These are phyloP conservation scores for Brevipalpus yothersi DNA, from an alignment of 1,140 invertebrate species.

Conservation along the genomic window DNA sequence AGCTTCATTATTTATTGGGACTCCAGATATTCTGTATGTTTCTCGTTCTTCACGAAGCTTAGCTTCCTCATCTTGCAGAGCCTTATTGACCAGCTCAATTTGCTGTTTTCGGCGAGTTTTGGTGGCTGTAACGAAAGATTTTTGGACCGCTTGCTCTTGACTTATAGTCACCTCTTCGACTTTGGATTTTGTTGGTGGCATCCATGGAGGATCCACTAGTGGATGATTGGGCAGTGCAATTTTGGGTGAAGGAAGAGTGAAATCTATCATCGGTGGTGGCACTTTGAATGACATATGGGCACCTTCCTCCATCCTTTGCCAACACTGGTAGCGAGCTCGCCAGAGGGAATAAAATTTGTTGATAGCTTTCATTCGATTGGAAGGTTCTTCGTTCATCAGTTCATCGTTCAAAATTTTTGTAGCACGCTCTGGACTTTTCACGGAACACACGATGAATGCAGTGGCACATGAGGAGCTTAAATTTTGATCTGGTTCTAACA, in stretches of 20 bases:
- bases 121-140: conserved; percentile 87
- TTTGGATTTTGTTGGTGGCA: conserved; percentile 87
- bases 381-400: conserved; percentile 51
- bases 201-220: conserved; percentile 95
- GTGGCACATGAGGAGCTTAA: conserved; percentile 37
- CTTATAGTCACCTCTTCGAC: conserved; percentile 97
- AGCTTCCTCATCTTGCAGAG: conserved; percentile 80
- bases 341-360: conserved; percentile 48
- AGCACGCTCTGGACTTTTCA: conserved; percentile 62
- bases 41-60: conserved; percentile 77
- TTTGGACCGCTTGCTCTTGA: conserved; percentile 79
- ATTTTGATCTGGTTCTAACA: conserved; percentile 44
- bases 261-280: conserved; percentile 92
- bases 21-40: conserved; percentile 87
- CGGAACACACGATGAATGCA: conserved; percentile 69
- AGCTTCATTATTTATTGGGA: conserved; percentile 79
- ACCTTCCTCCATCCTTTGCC: conserved; percentile 94
- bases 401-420: conserved; percentile 63
- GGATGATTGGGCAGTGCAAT: conserved; percentile 81
- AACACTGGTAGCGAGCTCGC: conserved; percentile 92
- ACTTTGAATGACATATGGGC: conserved; percentile 85
- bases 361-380: conserved; percentile 46
- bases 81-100: conserved; percentile 84
- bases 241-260: conserved; percentile 90
- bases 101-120: conserved; percentile 96